Conservation (phyloP, 2,888 invertebrate genomes). For the Dugesia japonica region DNA sequence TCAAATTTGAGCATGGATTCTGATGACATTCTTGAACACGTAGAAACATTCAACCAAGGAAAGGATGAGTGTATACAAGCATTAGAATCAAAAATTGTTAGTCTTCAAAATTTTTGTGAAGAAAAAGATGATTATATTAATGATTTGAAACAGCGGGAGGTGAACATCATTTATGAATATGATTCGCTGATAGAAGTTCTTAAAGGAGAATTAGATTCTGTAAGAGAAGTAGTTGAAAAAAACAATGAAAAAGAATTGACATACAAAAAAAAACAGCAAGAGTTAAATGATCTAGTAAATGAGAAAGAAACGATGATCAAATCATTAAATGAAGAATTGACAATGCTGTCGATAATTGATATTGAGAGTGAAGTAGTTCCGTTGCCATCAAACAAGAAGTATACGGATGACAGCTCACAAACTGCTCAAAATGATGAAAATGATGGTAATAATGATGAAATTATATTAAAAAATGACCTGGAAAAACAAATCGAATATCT, state of each 20-base stretch:
- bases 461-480: too few relatives aligned
- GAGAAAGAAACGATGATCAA: neutral
- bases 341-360: constrained; percentile 3
- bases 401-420: neutral
- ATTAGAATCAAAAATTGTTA: constrained; percentile 3
- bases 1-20: neutral
- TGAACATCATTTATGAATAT: neutral
- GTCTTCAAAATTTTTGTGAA: neutral
- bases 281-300: neutral
- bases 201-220: neutral
- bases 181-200: neutral
- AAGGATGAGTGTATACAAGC: constrained; percentile 1
- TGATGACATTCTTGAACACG: constrained; percentile 4
- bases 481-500: neutral
- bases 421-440: neutral
- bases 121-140: neutral
- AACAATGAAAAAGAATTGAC: neutral
- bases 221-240: neutral
- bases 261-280: neutral
- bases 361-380: neutral
- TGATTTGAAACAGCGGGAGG: neutral
- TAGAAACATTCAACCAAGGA: neutral
- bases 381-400: neutral
- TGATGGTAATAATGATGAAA: too few relatives aligned
- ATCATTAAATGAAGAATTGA: neutral